These are phyloP conservation scores for Plumapathes pennacea DNA, from an alignment of 92 coral and sea anemone genomes.

Conservation along the genomic window DNA sequence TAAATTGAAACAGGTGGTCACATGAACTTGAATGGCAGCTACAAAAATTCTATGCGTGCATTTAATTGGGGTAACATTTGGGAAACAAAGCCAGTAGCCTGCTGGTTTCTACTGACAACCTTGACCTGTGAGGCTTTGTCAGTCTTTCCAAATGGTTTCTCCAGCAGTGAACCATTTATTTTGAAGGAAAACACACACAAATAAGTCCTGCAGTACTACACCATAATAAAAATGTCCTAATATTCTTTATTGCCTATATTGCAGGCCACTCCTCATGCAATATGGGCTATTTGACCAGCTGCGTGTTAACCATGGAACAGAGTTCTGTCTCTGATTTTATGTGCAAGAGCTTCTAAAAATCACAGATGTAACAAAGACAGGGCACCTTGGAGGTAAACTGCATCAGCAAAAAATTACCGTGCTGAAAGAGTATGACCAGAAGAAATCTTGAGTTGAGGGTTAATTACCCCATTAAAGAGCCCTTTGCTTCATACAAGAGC, in stretches of 20 bases:
- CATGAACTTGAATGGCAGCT: no score
- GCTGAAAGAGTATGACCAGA: constrained; percentile 45
- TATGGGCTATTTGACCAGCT: constrained; percentile 33
- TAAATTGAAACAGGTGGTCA: no score
- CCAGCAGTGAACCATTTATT: no score
- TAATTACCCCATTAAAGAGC: constrained; percentile 34
- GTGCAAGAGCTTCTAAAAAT: constrained; percentile 40
- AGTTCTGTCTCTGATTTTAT: constrained; percentile 34
- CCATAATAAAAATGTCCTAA: no score
- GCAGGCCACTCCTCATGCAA: constrained; percentile 16
- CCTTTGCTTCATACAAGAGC: constrained; percentile 17
- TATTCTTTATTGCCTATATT: background rate
- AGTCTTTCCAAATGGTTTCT: no score
- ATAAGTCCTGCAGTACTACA: no score
- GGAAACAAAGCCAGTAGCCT: no score
- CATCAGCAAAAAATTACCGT: constrained; percentile 25
- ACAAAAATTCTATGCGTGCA: no score
- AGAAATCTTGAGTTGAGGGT: constrained; percentile 28
- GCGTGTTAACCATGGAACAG: constrained; percentile 34
- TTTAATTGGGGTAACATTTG: no score
- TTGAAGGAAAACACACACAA: no score
- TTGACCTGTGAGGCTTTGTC: no score
- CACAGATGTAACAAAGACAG: constrained; percentile 5
- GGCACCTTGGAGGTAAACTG: constrained; percentile 31
- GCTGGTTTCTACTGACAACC: no score